Conservation (phyloP, 37 sponge, comb jelly and placozoan species). For the Chondrosia reniformis region DNA sequence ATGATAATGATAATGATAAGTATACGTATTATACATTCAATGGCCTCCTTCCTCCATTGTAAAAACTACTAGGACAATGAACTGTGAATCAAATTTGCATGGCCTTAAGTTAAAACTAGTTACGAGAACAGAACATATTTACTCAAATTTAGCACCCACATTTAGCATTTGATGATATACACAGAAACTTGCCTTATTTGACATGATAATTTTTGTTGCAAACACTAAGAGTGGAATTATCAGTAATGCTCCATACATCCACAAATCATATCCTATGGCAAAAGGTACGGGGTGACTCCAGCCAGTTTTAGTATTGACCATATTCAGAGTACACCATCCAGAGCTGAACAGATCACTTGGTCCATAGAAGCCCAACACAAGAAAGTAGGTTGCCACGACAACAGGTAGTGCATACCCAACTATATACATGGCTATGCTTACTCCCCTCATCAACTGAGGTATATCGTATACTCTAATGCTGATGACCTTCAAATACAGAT, state of each 20-base stretch:
- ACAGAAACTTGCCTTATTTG: no score
- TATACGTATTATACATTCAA: no score
- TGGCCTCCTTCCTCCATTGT: no score
- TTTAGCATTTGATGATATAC: no score
- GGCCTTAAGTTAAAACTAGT: no score
- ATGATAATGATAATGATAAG: no score
- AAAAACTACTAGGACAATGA: no score
- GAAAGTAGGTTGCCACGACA: neutral
- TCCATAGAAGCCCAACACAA: slow-evolving; percentile 18
- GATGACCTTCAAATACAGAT: slow-evolving; percentile 46
- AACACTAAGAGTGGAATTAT: slow-evolving; percentile 47
- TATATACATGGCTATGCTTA: neutral
- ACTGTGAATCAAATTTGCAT: no score
- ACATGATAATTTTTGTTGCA: slow-evolving; percentile 7
- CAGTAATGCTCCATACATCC: slow-evolving; percentile 50
- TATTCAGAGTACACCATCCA: slow-evolving; percentile 70
- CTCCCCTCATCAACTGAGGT: neutral
- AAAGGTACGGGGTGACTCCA: slow-evolving; percentile 1
- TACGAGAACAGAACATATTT: no score
- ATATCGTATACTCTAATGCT: neutral
- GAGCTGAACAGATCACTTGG: slow-evolving; percentile 42
- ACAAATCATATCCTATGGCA: slow-evolving; percentile 51
- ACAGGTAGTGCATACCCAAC: neutral
- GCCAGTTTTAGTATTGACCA: slow-evolving; percentile 3
- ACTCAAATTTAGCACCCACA: no score